Conservation (phyloP, 1,140 invertebrate species). For the Diorhabda elongata region DNA sequence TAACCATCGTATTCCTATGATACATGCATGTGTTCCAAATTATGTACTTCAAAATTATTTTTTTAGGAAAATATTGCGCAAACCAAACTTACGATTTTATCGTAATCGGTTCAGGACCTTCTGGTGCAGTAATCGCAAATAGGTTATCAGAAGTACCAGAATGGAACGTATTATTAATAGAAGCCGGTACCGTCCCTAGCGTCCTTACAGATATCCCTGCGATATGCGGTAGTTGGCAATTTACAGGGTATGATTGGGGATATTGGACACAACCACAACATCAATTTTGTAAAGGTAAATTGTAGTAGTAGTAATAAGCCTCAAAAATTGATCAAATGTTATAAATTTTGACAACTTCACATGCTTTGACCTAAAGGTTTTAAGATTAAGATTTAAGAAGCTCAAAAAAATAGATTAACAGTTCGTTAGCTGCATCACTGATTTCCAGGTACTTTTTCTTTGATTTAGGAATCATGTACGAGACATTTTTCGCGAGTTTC, state of each 20-base stretch:
- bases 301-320: not conserved
- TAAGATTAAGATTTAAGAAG: too few species aligned
- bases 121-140: conserved; percentile 58
- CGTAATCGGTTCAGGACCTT: conserved; percentile 49
- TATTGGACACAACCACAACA: conserved; percentile 63
- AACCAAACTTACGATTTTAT: conserved; percentile 42
- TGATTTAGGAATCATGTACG: too few species aligned
- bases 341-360: too few species aligned
- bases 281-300: conserved; percentile 47
- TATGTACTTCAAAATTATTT: too few species aligned
- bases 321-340: too few species aligned
- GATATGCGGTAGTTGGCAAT: conserved; percentile 63
- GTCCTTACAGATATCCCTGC: conserved; percentile 70
- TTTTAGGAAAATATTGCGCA: conserved; percentile 15
- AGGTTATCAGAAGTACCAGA: conserved; percentile 65
- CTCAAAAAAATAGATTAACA: too few species aligned
- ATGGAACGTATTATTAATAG: conserved; percentile 69
- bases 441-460: too few species aligned
- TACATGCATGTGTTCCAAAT: too few species aligned
- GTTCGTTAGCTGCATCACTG: too few species aligned
- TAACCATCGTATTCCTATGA: too few species aligned
- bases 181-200: conserved; percentile 64
- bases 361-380: too few species aligned
- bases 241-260: conserved; percentile 73
- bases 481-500: too few species aligned